A percentile compares a stretch with the other conserved stretches of the same genome.
Evolutionary conservation across 2,888 invertebrate species (phyloP).

Genomic region (Erpobdella octoculata): DNA sequence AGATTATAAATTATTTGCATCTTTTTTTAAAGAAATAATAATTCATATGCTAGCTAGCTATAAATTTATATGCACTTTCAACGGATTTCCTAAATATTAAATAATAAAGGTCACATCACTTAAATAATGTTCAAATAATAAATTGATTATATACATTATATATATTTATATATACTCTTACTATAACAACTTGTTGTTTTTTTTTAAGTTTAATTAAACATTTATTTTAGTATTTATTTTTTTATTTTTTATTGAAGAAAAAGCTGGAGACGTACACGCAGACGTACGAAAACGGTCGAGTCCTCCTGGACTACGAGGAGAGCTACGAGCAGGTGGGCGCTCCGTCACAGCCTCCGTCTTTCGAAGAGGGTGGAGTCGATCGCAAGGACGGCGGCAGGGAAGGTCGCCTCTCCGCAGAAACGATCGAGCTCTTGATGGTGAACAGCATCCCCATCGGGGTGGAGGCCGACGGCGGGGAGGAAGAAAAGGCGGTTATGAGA

Average conservation of each 20-base stretch:
- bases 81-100: no score
- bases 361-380: not conserved
- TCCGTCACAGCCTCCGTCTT: not conserved
- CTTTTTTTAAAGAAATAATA: no score
- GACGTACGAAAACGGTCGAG: not conserved
- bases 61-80: no score
- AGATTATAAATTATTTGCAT: no score
- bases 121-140: slow-evolving; percentile 6
- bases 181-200: no score
- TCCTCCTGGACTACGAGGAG: not conserved
- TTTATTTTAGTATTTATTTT: not conserved
- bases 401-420: not conserved
- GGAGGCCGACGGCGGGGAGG: not conserved
- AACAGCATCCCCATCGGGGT: not conserved
- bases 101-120: no score
- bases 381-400: not conserved
- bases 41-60: no score
- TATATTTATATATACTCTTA: slow-evolving; percentile 12
- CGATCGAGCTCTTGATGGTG: not conserved
- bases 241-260: not conserved
- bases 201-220: not conserved
- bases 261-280: not conserved
- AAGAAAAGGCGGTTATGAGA: not conserved
- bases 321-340: not conserved
- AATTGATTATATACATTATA: no score